Conservation (phyloP, 2,888 invertebrate species). For the Microdon myrmicae region DNA sequence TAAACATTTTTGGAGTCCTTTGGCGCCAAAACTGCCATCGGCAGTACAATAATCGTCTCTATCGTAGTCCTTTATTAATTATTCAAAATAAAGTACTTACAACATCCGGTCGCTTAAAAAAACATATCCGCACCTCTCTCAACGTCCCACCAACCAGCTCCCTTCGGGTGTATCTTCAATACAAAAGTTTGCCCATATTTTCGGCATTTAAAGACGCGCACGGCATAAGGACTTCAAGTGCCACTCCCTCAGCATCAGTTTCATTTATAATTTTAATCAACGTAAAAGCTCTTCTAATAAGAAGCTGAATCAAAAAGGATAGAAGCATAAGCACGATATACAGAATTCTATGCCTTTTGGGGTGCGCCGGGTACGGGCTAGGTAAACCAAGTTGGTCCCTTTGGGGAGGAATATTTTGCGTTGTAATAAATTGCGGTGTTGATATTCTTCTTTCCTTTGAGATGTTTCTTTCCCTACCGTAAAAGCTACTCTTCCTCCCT, state of each 20-base stretch:
- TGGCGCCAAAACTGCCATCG: slow-evolving; percentile 31
- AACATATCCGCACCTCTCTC: too few species aligned
- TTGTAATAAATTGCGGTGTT: slow-evolving; percentile 50
- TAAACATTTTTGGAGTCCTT: neutral
- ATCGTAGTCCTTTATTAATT: slow-evolving; percentile 42
- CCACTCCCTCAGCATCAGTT: slow-evolving; percentile 4
- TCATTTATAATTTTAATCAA: slow-evolving; percentile 53
- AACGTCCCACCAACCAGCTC: too few species aligned
- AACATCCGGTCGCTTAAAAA: slow-evolving; percentile 34
- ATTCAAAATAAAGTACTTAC: slow-evolving; percentile 46
- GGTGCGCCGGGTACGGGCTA: slow-evolving; percentile 1
- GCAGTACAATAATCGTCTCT: neutral
- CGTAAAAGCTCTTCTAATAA: slow-evolving; percentile 45
- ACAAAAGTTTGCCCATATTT: slow-evolving; percentile 27
- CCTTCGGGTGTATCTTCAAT: too few species aligned
- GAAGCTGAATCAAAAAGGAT: slow-evolving; percentile 27
- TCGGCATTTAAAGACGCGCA: slow-evolving; percentile 33
- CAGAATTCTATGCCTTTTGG: neutral
- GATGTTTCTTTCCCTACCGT: slow-evolving; percentile 19
- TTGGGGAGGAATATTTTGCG: slow-evolving; percentile 37
- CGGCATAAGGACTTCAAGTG: too few species aligned
- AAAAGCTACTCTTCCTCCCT: slow-evolving; percentile 19
- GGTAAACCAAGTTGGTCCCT: slow-evolving; percentile 36
- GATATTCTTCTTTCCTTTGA: slow-evolving; percentile 23
- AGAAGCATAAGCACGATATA: slow-evolving; percentile 8